Base-by-base conservation (phyloP, 2,797 vertebrate genomes). In the Thalassophryne amazonica region DNA sequence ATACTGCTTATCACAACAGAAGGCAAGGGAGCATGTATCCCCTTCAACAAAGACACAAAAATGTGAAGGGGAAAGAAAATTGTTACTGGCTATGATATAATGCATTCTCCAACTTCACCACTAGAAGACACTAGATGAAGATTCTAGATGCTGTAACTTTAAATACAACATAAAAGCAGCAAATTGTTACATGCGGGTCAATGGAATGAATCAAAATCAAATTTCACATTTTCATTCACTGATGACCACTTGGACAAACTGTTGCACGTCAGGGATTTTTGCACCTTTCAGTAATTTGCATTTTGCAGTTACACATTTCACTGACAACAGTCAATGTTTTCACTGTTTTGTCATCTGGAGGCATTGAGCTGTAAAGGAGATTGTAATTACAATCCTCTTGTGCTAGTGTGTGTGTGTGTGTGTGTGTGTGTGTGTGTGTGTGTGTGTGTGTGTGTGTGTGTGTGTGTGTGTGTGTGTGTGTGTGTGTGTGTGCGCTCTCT, bases 331-430 rank as follows among this genome's bases (percentile, higher is more conserved):
- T 42, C 53, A 28, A 49, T 42, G 49, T 47, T 68, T 58, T 46
- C 24, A 7, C 53, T 48, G 47, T 9, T 66, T 69, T 68, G 18
- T 19, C 23, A 37, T 46, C 39, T 37, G 33, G 33, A 43, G 42
- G 36, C 48, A 1, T 19, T 64, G 46, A 51, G 49, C 64, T 60
- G 68, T 39, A 37, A 32, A n/a, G 68, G 21, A 60, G 62, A 60
- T 19, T 75, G 16, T 60, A 48, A 61, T 64, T 53, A 58, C 42
- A 70, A 59, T 55, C 60, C 60, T 17, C 43, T 33, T 11, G 3
- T 5, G 7, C 17, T 29, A n/a, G 7, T 7, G 5, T n/a, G 9
- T 4, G 10, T 13, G n/a, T 37, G 35, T 37, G 35, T 23, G 35
- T 37, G 34, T 9, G 14, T 8, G 32, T 18, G 16, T n/a, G 32